Evolutionary conservation across 2,888 invertebrate genomes (phyloP).

Genomic region (Empis livida): DNA sequence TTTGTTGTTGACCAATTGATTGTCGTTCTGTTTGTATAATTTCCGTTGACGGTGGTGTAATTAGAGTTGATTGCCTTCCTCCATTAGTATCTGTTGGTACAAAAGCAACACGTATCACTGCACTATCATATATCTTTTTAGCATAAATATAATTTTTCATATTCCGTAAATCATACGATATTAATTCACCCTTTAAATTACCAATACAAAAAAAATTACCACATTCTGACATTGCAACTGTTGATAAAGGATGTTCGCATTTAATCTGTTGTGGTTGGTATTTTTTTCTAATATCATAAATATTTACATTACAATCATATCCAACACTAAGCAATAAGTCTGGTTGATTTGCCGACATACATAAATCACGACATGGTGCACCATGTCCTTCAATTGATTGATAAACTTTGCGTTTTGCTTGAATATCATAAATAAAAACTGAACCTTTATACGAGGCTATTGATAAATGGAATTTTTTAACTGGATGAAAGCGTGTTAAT

Average conservation of each 20-base stretch:
- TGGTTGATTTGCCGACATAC: conserved; percentile 25
- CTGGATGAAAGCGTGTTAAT: conserved; percentile 31
- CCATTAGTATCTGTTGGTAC: conserved; percentile 18
- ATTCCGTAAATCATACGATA: conserved; percentile 23
- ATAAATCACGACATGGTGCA: conserved; percentile 32
- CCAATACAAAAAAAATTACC: conserved; percentile 31
- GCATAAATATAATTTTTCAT: conserved; percentile 21
- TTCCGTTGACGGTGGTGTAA: conserved; percentile 4
- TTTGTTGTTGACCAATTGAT: conserved; percentile 9
- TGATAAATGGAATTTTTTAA: conserved; percentile 27
- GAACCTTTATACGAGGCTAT: conserved; percentile 29
- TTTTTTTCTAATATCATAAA: conserved; percentile 30
- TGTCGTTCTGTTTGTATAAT: conserved; percentile 20
- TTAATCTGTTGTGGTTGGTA: conserved; percentile 20
- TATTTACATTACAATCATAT: conserved; percentile 31
- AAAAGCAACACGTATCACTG: conserved; percentile 27
- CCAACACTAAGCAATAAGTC: conserved; percentile 30
- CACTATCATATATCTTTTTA: conserved; percentile 23
- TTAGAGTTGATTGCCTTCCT: conserved; percentile 14
- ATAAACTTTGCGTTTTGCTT: conserved; percentile 25
- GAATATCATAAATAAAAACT: conserved; percentile 28
- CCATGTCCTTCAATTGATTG: conserved; percentile 24
- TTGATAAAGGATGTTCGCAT: conserved; percentile 26
- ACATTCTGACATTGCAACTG: conserved; percentile 29
- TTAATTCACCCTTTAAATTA: conserved; percentile 32